Base-by-base conservation (phyloP, 2,113 vertebrate genomes). In the Rattus norvegicus region DNA sequence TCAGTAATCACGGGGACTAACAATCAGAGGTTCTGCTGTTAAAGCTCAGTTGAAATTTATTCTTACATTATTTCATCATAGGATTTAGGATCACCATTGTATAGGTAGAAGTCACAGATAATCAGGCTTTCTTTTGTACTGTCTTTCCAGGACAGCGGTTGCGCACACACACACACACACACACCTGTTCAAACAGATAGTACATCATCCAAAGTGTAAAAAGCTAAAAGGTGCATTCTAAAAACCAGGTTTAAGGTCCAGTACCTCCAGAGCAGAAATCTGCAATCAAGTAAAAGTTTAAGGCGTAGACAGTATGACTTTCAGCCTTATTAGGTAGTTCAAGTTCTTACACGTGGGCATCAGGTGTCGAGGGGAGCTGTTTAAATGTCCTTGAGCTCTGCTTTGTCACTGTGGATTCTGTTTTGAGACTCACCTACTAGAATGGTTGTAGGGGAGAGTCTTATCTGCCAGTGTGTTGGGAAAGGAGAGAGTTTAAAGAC, bases 1-100 rank as follows among this genome's bases (percentile, higher is more conserved):
- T 91, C 72, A 90, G 36, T 63, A 89, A 72, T 90, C 83, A 90
- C 30, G 56, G 59, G n/a, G 19, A 14, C 33, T 67, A 67, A 86
- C 43, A 86, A 67, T 10, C 7, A 49, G 67, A 28, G 10, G 1
- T 73, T 59, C 13, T 69, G 24, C 80, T 1, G 26, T 69, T 92
- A 96, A 88, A 87, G 30, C 69, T 92, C 20, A 76, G 9, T 88
- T 67, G 76, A 59, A 63, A 36, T 91, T 95, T 80, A 76, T 89
- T 39, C 70, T 94, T 72, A 52, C 93, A 52, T 59, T 61, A 80
- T 67, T 39, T 13, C 79, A 69, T 92, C 72, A 11, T 39, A 83
- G 33, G 26, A 69, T 86, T 85, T 93, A 89, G 26, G 47, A 67
- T 93, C 81, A 72, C 39, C 86, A 24, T 86, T 81, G 88, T 87